Conservation (phyloP, 64 coral and sea anemone species). For the Stylophora pistillata region DNA sequence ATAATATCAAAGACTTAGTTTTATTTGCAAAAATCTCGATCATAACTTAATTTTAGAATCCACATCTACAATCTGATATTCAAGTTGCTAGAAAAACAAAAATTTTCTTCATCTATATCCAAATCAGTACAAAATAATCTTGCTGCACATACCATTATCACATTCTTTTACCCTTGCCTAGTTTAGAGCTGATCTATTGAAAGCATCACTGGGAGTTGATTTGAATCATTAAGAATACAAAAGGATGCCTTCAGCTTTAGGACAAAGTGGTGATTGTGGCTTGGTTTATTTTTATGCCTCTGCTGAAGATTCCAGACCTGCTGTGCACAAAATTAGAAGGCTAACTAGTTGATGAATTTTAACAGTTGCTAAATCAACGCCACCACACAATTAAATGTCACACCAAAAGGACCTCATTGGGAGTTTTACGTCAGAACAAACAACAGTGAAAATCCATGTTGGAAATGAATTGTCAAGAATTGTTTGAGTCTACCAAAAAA, state of each 20-base stretch:
- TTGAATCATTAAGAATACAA: background rate
- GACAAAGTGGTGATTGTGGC: background rate
- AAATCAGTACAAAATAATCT: no score
- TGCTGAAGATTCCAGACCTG: constrained; percentile 3
- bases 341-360: background rate
- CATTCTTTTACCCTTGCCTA: background rate
- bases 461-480: background rate
- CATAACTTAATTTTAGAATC: no score
- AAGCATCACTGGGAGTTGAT: constrained; percentile 12
- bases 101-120: no score
- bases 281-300: background rate
- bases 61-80: no score
- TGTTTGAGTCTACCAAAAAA: background rate
- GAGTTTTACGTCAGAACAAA: no score
- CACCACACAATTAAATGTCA: background rate
- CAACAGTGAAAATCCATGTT: background rate
- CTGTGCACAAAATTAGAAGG: constrained; percentile 21
- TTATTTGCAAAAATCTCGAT: no score
- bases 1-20: no score
- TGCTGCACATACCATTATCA: background rate
- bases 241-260: background rate
- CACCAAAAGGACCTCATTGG: background rate
- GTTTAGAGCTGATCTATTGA: constrained; percentile 13
- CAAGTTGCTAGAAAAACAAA: no score
- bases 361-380: background rate